Evolutionary conservation across 2,888 invertebrate genomes (phyloP).

Genomic region (Athalia circularis): DNA sequence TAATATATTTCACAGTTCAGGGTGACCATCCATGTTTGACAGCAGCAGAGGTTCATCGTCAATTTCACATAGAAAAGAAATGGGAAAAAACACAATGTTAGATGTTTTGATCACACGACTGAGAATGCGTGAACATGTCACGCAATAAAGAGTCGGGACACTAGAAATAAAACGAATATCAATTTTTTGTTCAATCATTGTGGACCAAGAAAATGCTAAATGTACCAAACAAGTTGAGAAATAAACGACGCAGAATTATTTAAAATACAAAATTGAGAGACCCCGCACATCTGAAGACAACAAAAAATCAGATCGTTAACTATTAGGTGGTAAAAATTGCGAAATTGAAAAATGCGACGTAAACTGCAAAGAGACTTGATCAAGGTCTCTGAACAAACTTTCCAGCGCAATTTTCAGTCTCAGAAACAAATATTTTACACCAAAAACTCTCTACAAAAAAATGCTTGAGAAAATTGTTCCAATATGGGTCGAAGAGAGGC

Average conservation of each 20-base stretch:
- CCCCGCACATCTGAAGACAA: background rate
- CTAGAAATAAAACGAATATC: background rate
- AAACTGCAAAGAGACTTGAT: slow-evolving; percentile 66
- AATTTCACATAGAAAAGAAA: slow-evolving; percentile 75
- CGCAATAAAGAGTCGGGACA: background rate
- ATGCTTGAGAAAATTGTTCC: too few relatives aligned
- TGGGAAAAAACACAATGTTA: slow-evolving; percentile 74
- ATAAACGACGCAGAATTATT: background rate
- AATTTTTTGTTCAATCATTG: slow-evolving; percentile 1
- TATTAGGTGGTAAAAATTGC: background rate
- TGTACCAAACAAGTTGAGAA: slow-evolving; percentile 47
- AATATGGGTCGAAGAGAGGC: too few relatives aligned
- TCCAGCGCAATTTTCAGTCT: slow-evolving; percentile 50
- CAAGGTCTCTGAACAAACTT: slow-evolving; percentile 64
- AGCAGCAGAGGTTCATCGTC: slow-evolving; percentile 74
- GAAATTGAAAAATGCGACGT: slow-evolving; percentile 4
- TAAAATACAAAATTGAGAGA: background rate
- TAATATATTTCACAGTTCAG: slow-evolving; percentile 66
- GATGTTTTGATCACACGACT: slow-evolving; percentile 57
- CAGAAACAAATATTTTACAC: slow-evolving; percentile 17
- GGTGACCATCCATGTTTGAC: slow-evolving; percentile 72
- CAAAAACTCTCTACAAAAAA: background rate
- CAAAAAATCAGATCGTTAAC: background rate
- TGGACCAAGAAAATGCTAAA: slow-evolving; percentile 72
- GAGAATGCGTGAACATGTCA: background rate